These are phyloP conservation scores for Zapornia atra DNA, from an alignment of 2,113 vertebrate genomes.

Conservation along the genomic window DNA sequence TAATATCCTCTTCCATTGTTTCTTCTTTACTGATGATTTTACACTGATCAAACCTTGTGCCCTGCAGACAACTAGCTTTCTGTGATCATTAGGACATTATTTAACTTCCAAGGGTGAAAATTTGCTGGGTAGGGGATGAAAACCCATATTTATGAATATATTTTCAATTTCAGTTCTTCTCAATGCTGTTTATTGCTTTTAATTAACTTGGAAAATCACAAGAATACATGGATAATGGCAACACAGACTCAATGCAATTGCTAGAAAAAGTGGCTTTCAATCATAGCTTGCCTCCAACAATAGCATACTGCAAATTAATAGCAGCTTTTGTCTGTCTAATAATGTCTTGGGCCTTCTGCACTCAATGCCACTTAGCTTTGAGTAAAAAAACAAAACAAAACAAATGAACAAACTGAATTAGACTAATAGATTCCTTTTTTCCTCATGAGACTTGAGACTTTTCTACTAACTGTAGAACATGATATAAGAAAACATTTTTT, in stretches of 20 bases:
- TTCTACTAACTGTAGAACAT: background rate
- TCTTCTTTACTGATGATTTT: background rate
- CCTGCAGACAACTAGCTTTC: conserved; percentile 11
- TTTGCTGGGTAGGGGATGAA: background rate
- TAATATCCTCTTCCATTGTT: background rate
- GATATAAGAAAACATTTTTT: background rate
- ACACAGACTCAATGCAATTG: background rate
- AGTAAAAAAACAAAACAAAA: background rate
- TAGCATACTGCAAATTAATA: background rate
- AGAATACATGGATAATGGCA: background rate
- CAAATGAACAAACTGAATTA: background rate
- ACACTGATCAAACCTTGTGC: background rate
- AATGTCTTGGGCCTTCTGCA: background rate
- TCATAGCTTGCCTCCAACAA: background rate
- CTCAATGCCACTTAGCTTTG: background rate
- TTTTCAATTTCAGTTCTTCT: background rate
- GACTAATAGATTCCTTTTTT: background rate
- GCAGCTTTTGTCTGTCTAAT: background rate
- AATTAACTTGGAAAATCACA: background rate
- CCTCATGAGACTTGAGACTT: background rate
- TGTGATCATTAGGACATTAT: background rate
- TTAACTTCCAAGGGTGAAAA: background rate
- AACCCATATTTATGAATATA: background rate
- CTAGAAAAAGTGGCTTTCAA: background rate
- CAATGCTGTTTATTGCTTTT: background rate